These are phyloP conservation scores for Coenobita brevimanus DNA, from an alignment of 1,140 invertebrate genomes.

Conservation along the genomic window DNA sequence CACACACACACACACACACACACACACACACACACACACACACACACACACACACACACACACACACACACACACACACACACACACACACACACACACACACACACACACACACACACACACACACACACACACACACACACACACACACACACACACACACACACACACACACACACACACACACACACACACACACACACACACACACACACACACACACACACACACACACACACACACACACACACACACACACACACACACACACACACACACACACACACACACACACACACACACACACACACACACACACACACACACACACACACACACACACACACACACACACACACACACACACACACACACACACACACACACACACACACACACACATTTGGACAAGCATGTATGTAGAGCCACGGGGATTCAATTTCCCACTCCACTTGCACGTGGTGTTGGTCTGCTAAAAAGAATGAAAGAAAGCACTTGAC, in stretches of 20 bases:
- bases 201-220: slow-evolving; percentile 21
- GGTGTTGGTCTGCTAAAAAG: no score
- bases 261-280: not conserved
- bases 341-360: not conserved
- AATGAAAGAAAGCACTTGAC: no score
- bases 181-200: slow-evolving; percentile 35
- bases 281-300: not conserved
- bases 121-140: no score
- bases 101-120: no score
- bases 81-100: slow-evolving; percentile 34
- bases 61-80: slow-evolving; percentile 32
- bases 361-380: no score
- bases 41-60: slow-evolving; percentile 33
- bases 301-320: not conserved
- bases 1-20: slow-evolving; percentile 41
- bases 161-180: slow-evolving; percentile 38
- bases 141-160: no score
- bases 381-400: no score
- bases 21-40: slow-evolving; percentile 32
- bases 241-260: not conserved
- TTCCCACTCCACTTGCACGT: no score
- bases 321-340: not conserved
- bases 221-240: slow-evolving; percentile 22
- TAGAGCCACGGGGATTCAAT: no score
- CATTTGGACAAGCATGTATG: no score